A percentile compares a stretch with the other conserved stretches of the same genome.
These are phyloP conservation scores for Cyanistes caeruleus DNA, from an alignment of 2,113 vertebrate genomes.

Conservation along the genomic window DNA sequence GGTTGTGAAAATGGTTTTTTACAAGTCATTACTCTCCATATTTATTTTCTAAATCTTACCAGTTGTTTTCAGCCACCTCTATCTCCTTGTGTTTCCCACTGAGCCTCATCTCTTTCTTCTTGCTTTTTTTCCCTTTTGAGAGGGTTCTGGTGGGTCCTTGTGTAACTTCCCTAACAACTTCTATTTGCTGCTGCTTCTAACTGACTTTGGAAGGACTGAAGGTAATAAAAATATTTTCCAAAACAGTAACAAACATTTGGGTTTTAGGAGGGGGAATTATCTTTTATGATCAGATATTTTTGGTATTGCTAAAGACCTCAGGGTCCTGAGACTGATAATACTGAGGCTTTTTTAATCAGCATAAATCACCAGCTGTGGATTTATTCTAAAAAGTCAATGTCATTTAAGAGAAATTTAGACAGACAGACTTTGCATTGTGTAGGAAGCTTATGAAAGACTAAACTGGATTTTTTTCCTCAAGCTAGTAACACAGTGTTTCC, in stretches of 20 bases:
- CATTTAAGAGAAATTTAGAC: neutral
- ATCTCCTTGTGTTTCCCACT: neutral
- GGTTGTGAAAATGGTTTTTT: neutral
- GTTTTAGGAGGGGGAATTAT: rapidly evolving
- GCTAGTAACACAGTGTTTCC: neutral
- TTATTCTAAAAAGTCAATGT: neutral
- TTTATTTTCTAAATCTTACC: neutral
- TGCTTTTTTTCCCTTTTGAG: neutral
- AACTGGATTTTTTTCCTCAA: neutral
- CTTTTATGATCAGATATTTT: neutral
- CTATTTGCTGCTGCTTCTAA: neutral
- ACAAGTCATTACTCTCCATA: neutral
- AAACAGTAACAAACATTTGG: neutral
- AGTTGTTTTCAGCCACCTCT: neutral
- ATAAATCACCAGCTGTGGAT: neutral
- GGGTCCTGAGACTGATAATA: neutral
- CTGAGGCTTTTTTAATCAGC: neutral
- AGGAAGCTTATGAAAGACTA: neutral
- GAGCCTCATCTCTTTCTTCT: neutral
- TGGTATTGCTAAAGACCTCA: neutral
- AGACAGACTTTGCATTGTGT: neutral
- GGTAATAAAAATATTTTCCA: neutral
- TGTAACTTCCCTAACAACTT: neutral
- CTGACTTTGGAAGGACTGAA: neutral
- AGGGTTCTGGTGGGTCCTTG: neutral